Evolutionary conservation across 2,797 vertebrate genomes (phyloP).

Genomic region (Xerus rutilus): DNA sequence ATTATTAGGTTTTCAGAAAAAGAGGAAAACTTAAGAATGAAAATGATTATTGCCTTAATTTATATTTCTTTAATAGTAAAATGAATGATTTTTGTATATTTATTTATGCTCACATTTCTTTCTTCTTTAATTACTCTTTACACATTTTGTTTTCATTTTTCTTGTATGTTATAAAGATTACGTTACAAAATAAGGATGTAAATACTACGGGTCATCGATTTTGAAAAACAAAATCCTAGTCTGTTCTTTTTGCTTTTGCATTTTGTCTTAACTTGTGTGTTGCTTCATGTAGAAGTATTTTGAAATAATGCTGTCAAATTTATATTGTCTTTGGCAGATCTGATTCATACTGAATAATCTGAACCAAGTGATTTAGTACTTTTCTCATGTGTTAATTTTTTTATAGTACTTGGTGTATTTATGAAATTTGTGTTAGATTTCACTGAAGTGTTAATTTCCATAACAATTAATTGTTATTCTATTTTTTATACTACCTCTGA

Average conservation of each 20-base stretch:
- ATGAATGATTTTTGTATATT: neutral
- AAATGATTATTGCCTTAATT: neutral
- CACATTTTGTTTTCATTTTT: neutral
- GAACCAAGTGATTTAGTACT: neutral
- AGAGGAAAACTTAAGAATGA: neutral
- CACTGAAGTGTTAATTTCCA: neutral
- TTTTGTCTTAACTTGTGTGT: conserved; percentile 25
- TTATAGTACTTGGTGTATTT: neutral
- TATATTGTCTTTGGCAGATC: conserved; percentile 5
- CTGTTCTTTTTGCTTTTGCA: neutral
- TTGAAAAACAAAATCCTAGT: neutral
- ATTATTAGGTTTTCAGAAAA: neutral
- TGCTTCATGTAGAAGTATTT: neutral
- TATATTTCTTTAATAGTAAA: neutral
- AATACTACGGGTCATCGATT: conserved; percentile 3
- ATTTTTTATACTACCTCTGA: neutral
- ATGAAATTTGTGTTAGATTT: neutral
- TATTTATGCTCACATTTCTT: neutral
- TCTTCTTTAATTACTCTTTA: neutral
- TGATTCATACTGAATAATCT: neutral
- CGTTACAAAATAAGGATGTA: neutral
- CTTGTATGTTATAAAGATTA: neutral
- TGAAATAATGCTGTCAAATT: neutral
- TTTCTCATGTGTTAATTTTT: neutral
- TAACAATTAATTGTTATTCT: neutral